Base-by-base conservation (phyloP, 2,797 vertebrate genomes). In the Parambassis ranga region DNA sequence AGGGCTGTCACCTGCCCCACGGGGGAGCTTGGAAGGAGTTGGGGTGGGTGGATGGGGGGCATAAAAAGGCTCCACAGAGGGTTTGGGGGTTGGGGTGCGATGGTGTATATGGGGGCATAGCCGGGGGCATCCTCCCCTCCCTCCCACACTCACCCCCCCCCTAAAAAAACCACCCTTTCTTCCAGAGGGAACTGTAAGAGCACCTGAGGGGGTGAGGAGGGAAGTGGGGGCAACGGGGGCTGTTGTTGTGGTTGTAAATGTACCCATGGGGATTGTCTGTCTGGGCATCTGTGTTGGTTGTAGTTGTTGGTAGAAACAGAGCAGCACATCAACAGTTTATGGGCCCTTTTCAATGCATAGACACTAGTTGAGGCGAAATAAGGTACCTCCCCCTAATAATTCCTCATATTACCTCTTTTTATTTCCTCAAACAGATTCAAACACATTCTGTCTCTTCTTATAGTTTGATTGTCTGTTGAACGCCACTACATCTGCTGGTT, bases 1-100 rank as follows among this genome's bases (percentile, higher is more conserved):
- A 93, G 91, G 93, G 87, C 93, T 95, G 94, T 97, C 96, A 98
- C 95, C 96, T 98, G 96, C 95, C 95, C 95, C 91, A 94, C 90
- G 93, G 95, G 95, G 94, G 94, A 92, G 90, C 92, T 56, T 49
- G 42, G 85, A 72, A 74, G 31, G 85, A 82, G 93, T 53, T 42
- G 44, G 26, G 52, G 61, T 87, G 92, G 87, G 84, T 44, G 26
- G 52, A 61, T 87, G 92, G 87, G 84, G 90, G 89, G 88, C 78
- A 74, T 87, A 71, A 91, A 85, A 85, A 90, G 90, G 86, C 85
- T 82, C 88, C 76, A 86, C 86, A 81, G 75, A 82, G 90, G 89
- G 89, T 80, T 74, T 19, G 51, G 67, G 75, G 79, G 77, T 48
- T 46, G 60, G 65, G 66, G 50, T 49, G 72, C 44, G 44, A 6